Conservation (phyloP, 2,888 invertebrate species). For the Cantharis flavilabris region DNA sequence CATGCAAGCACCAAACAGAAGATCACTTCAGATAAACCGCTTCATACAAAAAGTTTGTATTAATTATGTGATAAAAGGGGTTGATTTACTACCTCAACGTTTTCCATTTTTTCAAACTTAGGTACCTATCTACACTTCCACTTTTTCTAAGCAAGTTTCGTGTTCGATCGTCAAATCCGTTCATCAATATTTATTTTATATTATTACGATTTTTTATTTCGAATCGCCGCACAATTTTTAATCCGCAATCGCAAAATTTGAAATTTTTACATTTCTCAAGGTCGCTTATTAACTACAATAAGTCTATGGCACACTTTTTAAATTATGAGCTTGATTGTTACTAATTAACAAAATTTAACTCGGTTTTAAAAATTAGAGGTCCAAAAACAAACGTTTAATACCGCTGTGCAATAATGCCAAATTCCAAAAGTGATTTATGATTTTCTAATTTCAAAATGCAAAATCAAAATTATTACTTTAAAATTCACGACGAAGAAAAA, state of each 20-base stretch:
- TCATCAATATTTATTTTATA: neutral
- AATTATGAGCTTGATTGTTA: neutral
- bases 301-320: neutral
- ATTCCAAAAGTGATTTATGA: neutral
- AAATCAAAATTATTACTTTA: neutral
- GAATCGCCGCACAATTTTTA: neutral
- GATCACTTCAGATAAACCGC: slow-evolving; percentile 39
- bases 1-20: slow-evolving; percentile 34
- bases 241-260: neutral
- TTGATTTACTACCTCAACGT: slow-evolving; percentile 4
- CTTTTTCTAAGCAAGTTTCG: neutral
- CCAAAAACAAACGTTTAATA: neutral
- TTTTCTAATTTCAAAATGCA: neutral
- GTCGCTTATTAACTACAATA: neutral
- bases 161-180: neutral
- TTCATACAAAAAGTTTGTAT: slow-evolving; percentile 37
- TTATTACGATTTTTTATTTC: neutral
- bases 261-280: neutral
- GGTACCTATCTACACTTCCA: neutral
- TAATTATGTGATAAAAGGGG: slow-evolving; percentile 11
- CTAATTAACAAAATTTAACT: neutral
- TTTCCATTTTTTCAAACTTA: neutral
- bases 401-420: neutral
- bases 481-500: too few species aligned
- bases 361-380: neutral